Evolutionary conservation across 1,140 invertebrate species (phyloP), one percentile per base, ranked within the genome.

Genomic region (Periplaneta americana): DNA sequence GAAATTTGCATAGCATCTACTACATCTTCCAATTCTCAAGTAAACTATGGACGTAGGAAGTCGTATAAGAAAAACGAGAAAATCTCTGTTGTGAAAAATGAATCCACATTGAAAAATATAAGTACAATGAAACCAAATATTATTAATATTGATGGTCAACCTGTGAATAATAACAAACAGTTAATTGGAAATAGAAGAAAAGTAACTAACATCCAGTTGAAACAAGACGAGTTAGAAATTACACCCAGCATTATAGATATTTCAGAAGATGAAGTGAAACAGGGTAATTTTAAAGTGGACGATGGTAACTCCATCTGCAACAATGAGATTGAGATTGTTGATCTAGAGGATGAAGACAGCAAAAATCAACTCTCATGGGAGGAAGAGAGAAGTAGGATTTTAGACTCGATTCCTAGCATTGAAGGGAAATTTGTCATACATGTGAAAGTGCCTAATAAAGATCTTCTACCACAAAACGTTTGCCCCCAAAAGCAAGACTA

Each of bases 381-480:
- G 22, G 77, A n/a, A 78, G 34, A 78, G 22, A 31, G 17, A 31
- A 78, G 31, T 28, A 28, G n/a, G 13, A 48, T 78, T 32, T n/a
- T 78, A 15, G 77, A 78, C n/a, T 36, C 77, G 28, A 78, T 78
- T 11, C 77, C 77, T 48, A 78, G 77, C 34, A 78, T 78, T 28
- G 34, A 78, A 11, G 32, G 39, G 28, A 78, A 78, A 22, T 37
- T 78, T 39, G 36, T 48, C n/a, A 78, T 78, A 32, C 77, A 78
- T 28, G 77, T 78, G 28, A n/a, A 31, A 28, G 77, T 48, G 13
- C 77, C 77, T 36, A 34, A 78, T 32, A 5, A 31, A 34, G 28
- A 37, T 31, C 35, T 78, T 5, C 36, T 78, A 39, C 77, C 77
- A 32, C 34, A 13, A 39, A 78, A 78, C 28, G 35, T 78, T 32